Evolutionary conservation across 2,888 invertebrate species (phyloP).

Genomic region (Eristalis tenax): DNA sequence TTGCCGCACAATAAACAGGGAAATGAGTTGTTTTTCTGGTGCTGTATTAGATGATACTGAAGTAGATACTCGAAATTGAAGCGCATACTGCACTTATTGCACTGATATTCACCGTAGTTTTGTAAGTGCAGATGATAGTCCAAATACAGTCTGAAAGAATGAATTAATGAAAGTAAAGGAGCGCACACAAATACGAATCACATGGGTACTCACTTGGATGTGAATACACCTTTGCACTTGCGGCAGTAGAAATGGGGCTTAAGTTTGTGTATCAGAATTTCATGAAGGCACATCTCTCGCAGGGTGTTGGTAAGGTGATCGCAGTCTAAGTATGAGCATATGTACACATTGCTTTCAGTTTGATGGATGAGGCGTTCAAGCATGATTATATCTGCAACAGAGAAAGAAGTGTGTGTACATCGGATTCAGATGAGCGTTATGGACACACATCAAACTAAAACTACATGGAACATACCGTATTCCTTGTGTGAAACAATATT

Average conservation of each 20-base stretch:
- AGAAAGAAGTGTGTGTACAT: background rate
- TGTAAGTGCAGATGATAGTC: constrained; percentile 57
- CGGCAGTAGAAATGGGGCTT: constrained; percentile 43
- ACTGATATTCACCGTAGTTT: constrained; percentile 51
- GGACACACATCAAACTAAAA: too few species aligned
- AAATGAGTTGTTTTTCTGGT: constrained; percentile 26
- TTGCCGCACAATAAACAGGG: constrained; percentile 39
- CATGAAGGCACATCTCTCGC: constrained; percentile 51
- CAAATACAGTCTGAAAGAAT: constrained; percentile 22
- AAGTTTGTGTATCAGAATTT: constrained; percentile 38
- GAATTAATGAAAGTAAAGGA: background rate
- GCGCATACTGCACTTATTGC: constrained; percentile 47
- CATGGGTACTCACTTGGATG: constrained; percentile 40
- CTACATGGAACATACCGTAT: constrained; percentile 29
- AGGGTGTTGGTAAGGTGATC: constrained; percentile 26
- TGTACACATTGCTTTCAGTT: constrained; percentile 21
- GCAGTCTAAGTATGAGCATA: constrained; percentile 32
- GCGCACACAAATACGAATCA: background rate
- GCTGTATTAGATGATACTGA: constrained; percentile 53
- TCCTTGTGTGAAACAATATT: constrained; percentile 36
- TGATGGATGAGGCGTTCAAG: constrained; percentile 38
- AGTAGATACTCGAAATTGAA: constrained; percentile 51
- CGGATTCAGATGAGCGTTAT: too few species aligned
- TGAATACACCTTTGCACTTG: constrained; percentile 55
- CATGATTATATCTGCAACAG: constrained; percentile 46